Evolutionary conservation across 2,113 vertebrate species (phyloP), one percentile per base, ranked within the genome.

Genomic region (Puntigrus tetrazona): DNA sequence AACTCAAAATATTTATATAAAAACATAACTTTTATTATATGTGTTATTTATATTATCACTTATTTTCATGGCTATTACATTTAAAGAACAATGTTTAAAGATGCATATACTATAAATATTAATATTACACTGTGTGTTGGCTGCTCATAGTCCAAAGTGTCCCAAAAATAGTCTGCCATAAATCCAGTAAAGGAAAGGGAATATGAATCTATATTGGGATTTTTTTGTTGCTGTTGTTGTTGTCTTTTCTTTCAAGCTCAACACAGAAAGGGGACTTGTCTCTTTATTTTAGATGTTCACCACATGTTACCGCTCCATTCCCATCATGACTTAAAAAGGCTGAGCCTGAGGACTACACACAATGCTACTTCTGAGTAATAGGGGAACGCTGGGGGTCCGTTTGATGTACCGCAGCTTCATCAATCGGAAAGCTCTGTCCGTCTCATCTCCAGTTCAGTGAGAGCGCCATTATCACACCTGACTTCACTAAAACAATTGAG

Each of bases 401-500:
- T 50, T 79, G 57, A 86, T 83, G 55, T 77, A 41, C 67, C 36
- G 52, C 50, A 36, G 78, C 25, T 25, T 83, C 77, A 43, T 74
- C 31, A 79, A n/a, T 47, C 22, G 55, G 55, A 79, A 74, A 79
- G 75, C 63, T 11, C 70, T 55, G 47, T 11, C 72, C 29, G 36
- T 63, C 70, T 80, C 41, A 79, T 80, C 82, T 80, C 45, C 22
- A 31, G n/a, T 79, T 83, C 52, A 63, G 41, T 14, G 38, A 84
- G 82, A n/a, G 14, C 47, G 27, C 69, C 34, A 41, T 41, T 50
- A 76, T 52, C 57, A 3, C 13, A 81, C 67, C 57, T 69, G 34
- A 47, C 38, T 27, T 65, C 25, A 45, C 57, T 13, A 13, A 87
- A 81, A 22, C 29, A 20, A 77, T 50, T 70, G 57, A 84, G 27